Evolutionary conservation across 2,113 vertebrate species (phyloP).

Genomic region (Misgurnus mizolepis): DNA sequence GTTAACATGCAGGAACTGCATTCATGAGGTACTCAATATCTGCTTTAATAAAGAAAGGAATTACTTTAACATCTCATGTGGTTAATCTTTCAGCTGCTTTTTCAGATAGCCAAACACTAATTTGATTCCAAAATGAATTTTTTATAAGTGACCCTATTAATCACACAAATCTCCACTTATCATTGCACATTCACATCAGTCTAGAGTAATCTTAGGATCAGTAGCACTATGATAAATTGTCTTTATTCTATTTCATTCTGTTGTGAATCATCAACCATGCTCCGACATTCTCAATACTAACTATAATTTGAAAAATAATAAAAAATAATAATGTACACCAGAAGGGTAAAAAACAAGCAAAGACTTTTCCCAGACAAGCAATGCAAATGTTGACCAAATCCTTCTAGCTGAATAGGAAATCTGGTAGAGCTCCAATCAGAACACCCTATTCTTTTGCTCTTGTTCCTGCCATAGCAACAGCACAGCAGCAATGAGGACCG

Average conservation of each 20-base stretch:
- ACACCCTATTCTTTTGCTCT: not conserved
- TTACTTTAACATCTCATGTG: too few species aligned
- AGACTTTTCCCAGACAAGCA: not conserved
- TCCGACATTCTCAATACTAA: not conserved
- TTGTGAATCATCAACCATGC: not conserved
- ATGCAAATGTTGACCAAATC: not conserved
- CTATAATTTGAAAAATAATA: too few species aligned
- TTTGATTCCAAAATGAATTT: too few species aligned
- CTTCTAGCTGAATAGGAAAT: not conserved
- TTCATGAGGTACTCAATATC: not conserved
- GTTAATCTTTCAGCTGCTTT: too few species aligned
- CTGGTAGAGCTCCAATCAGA: not conserved
- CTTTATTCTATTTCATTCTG: too few species aligned
- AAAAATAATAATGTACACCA: not conserved
- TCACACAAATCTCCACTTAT: too few species aligned
- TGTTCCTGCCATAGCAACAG: slow-evolving; percentile 13
- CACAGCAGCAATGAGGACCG: not conserved
- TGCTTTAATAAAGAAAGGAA: not conserved
- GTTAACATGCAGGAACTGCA: not conserved
- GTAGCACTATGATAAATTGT: too few species aligned
- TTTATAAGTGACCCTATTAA: too few species aligned
- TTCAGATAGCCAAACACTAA: too few species aligned
- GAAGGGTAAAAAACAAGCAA: not conserved
- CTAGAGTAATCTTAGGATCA: too few species aligned
- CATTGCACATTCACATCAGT: too few species aligned